These are phyloP conservation scores for Tinamus guttatus DNA, from an alignment of 2,113 vertebrate species.

Conservation along the genomic window DNA sequence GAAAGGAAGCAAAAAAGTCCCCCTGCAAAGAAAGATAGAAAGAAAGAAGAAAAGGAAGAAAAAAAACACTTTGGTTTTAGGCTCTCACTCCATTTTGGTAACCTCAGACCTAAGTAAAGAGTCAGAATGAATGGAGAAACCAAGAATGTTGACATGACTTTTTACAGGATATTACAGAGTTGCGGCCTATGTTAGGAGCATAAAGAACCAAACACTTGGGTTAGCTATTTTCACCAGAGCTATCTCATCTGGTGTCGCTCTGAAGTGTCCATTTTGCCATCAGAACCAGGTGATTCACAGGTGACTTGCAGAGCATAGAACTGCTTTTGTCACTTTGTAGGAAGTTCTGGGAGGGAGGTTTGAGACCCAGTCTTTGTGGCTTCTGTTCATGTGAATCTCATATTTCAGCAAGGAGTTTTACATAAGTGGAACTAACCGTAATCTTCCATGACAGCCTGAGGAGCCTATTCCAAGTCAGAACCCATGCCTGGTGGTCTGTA, in stretches of 20 bases:
- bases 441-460: background rate
- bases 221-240: background rate
- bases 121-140: background rate
- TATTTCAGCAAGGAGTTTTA: background rate
- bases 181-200: background rate
- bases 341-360: background rate
- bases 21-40: too few species aligned
- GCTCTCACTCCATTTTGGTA: background rate
- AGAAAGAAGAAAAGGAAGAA: too few species aligned
- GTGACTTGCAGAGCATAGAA: fast-evolving
- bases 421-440: background rate
- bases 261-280: background rate
- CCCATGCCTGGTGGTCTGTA: background rate
- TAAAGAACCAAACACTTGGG: background rate
- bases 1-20: background rate
- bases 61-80: background rate
- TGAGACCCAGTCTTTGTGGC: background rate
- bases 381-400: background rate
- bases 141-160: background rate
- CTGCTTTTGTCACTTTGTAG: background rate
- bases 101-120: background rate
- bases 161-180: background rate
- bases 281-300: background rate
- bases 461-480: background rate
- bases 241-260: background rate